phyloP scores from a whole-genome alignment of 2,113 vertebrate genomes.

The Morone chrysops region DNA sequence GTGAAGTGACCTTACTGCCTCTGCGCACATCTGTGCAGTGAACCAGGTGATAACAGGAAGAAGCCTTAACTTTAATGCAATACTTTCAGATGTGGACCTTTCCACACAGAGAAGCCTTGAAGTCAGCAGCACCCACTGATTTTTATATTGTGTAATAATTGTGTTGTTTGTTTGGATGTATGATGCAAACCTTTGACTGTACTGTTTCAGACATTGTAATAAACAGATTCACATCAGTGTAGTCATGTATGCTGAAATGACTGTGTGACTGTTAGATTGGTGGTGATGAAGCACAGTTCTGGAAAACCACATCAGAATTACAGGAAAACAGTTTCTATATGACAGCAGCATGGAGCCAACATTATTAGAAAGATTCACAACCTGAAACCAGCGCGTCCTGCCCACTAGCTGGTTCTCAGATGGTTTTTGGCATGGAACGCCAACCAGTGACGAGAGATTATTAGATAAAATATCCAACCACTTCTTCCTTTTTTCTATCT shows the following conservation, averaged over 20 bases:
- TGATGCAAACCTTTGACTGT: background rate
- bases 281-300: background rate
- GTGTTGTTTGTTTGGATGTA: background rate
- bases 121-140: background rate
- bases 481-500: no score
- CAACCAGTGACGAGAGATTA: no score
- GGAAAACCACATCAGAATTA: background rate
- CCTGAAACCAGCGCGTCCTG: no score
- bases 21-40: background rate
- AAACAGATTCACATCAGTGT: background rate
- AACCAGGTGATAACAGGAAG: background rate
- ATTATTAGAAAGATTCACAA: no score
- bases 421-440: no score
- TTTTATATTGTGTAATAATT: conserved; percentile 4
- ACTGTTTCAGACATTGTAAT: conserved; percentile 1
- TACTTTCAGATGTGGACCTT: background rate
- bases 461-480: no score
- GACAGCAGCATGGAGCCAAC: no score
- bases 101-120: background rate
- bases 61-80: background rate
- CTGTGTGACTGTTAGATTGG: background rate
- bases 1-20: conserved; percentile 3
- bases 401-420: no score
- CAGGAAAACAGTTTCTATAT: no score
- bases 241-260: background rate